phyloP scores from a whole-genome alignment of 2,888 invertebrate species.

The Drosophila nr. perissopoda region DNA sequence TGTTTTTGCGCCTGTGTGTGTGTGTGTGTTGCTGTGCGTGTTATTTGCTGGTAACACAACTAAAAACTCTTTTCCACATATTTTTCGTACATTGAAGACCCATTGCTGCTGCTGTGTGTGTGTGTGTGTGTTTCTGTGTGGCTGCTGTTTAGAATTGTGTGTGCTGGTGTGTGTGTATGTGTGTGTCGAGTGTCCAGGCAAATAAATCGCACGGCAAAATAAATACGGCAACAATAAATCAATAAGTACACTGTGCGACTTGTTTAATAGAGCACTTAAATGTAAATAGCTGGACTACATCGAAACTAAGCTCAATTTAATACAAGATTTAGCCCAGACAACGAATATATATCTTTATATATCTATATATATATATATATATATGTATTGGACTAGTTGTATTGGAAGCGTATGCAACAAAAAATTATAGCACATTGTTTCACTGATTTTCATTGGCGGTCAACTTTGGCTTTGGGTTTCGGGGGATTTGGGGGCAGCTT shows the following conservation, averaged over 20 bases:
- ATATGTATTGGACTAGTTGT: neutral
- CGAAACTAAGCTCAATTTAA: neutral
- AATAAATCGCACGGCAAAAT: constrained; percentile 66
- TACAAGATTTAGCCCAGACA: neutral
- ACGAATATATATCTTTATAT: neutral
- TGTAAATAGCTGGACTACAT: constrained; percentile 8
- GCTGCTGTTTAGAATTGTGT: constrained; percentile 62
- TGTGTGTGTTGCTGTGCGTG: constrained; percentile 34
- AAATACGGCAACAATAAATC: constrained; percentile 74
- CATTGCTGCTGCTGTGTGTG: constrained; percentile 24
- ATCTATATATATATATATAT: neutral
- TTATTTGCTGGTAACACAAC: constrained; percentile 72
- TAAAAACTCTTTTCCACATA: constrained; percentile 68
- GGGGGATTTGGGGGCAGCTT: neutral
- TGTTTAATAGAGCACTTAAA: constrained; percentile 32
- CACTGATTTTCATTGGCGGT: constrained; percentile 39
- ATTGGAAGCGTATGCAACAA: constrained; percentile 1
- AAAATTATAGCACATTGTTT: constrained; percentile 40
- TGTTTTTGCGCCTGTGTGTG: neutral
- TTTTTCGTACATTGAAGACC: constrained; percentile 55
- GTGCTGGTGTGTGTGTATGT: constrained; percentile 14
- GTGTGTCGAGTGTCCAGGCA: constrained; percentile 54
- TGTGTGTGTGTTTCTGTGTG: constrained; percentile 28
- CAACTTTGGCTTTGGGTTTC: constrained; percentile 20
- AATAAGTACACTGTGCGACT: constrained; percentile 64